Evolutionary conservation across 2,113 vertebrate genomes (phyloP), one percentile per base, ranked within the genome.

Genomic region (Pygoscelis adeliae): DNA sequence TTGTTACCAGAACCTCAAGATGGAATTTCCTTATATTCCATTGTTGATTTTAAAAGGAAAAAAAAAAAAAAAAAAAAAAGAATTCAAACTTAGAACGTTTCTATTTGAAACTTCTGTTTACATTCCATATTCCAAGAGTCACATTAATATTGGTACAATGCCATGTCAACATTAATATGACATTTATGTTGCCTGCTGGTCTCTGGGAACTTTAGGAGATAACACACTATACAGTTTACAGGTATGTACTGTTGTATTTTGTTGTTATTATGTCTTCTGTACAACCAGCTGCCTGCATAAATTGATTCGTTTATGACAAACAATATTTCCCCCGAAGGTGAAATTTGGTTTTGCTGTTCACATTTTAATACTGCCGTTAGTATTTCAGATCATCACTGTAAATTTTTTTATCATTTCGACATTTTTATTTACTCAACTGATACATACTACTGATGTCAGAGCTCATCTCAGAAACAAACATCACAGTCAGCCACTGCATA

Each of bases 81-180:
- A 95, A 95, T 86, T 95, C 94, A 96, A 96, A 92, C 89, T 52
- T 74, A 96, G 93, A 97, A 91, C 82, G 76, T 96, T 95, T 98
- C 94, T 97, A 94, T 79, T 46, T 76, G 89, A 97, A 96, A 97
- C 82, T 67, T 97, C 96, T 97, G 94, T 95, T 98, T 97, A 96
- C 85, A 95, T 94, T 89, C 79, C 90, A 96, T 96, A 92, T 94
- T 97, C 92, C 87, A 90, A 96, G 97, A 98, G 96, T 95, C 97
- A 97, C 97, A 95, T 96, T 93, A 97, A 91, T 95, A 95, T 93
- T 93, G 93, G 93, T 97, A 95, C 96, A 95, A 89, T 97, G 95
- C 91, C 85, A 85, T 88, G 95, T 96, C 97, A 97, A 98, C 42
- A 85, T 93, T 93, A 97, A 96, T 96, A 98, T 97, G 97, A 96